phyloP scores from a whole-genome alignment of 2,797 vertebrate genomes.

The Notoglanidium macrostoma region DNA sequence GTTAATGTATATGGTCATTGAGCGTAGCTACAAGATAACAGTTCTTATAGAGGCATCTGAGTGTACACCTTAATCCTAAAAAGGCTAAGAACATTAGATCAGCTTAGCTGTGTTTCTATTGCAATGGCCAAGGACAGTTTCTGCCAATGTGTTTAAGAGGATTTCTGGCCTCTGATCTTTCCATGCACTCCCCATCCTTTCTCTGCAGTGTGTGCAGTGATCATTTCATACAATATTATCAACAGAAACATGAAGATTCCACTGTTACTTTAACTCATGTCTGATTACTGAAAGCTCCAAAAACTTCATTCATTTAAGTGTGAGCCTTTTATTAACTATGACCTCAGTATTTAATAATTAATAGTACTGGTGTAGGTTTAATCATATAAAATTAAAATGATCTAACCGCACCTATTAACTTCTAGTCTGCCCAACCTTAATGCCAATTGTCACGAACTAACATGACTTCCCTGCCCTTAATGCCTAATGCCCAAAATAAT shows the following conservation, averaged over 20 bases:
- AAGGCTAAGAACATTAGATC: conserved; percentile 38
- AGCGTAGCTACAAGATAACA: not conserved
- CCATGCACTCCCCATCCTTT: not conserved
- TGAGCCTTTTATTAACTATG: not conserved
- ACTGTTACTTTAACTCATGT: not conserved
- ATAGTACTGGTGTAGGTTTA: not conserved
- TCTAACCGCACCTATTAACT: not conserved
- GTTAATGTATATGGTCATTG: not conserved
- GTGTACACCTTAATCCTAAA: not conserved
- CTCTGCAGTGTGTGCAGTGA: not conserved
- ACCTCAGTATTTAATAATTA: not conserved
- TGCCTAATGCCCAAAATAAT: not conserved
- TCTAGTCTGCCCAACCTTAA: not conserved
- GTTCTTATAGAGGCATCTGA: not conserved
- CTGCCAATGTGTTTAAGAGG: conserved; percentile 52
- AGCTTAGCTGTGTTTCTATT: conserved; percentile 51
- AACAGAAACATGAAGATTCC: not conserved
- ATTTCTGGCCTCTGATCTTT: conserved; percentile 48
- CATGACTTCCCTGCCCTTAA: not conserved
- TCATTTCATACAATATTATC: not conserved
- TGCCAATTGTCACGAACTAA: not conserved
- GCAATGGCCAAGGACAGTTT: conserved; percentile 13
- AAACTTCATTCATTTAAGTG: not conserved
- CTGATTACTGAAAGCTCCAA: not conserved
- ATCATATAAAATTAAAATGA: not conserved